A percentile compares a stretch with the other conserved stretches of the same genome.
phyloP scores from a whole-genome alignment of 2,888 invertebrate species.

The Metallyticus violacea region DNA sequence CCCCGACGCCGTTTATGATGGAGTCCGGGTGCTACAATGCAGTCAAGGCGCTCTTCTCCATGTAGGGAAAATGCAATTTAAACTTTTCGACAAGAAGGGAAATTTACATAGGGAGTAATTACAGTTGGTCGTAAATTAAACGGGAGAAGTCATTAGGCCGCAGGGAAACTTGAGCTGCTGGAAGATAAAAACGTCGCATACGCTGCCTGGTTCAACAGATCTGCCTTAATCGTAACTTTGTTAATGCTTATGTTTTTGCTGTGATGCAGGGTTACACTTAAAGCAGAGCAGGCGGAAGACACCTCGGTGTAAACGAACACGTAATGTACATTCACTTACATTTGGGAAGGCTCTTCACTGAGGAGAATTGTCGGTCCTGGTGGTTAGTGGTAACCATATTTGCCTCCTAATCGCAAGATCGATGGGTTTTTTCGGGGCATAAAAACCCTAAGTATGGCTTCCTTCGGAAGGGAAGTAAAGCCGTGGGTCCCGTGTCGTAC shows the following conservation, averaged over 20 bases:
- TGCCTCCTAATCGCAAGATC: too few relatives aligned
- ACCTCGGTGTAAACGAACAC: too few relatives aligned
- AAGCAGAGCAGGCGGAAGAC: not conserved
- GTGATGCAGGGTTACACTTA: not conserved
- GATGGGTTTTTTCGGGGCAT: too few relatives aligned
- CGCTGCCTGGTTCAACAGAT: not conserved
- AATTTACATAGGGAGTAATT: slow-evolving; percentile 33
- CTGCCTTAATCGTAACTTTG: not conserved
- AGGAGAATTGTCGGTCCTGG: too few relatives aligned
- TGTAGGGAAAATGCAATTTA: slow-evolving; percentile 32
- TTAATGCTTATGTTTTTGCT: not conserved
- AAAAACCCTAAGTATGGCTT: too few relatives aligned
- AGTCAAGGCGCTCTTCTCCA: not conserved
- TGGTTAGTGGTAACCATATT: too few relatives aligned
- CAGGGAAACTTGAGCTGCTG: slow-evolving; percentile 18
- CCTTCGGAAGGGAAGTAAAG: too few relatives aligned
- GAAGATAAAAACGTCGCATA: slow-evolving; percentile 25
- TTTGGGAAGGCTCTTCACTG: too few relatives aligned
- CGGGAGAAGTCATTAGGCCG: slow-evolving; percentile 33
- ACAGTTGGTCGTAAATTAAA: slow-evolving; percentile 32
- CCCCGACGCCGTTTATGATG: not conserved
- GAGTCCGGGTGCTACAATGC: slow-evolving; percentile 3
- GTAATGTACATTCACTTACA: too few relatives aligned
- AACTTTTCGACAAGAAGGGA: slow-evolving; percentile 33
- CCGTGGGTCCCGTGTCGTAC: too few relatives aligned